Base-by-base conservation (phyloP, 2,113 vertebrate genomes). In the Nesogale talazaci region DNA sequence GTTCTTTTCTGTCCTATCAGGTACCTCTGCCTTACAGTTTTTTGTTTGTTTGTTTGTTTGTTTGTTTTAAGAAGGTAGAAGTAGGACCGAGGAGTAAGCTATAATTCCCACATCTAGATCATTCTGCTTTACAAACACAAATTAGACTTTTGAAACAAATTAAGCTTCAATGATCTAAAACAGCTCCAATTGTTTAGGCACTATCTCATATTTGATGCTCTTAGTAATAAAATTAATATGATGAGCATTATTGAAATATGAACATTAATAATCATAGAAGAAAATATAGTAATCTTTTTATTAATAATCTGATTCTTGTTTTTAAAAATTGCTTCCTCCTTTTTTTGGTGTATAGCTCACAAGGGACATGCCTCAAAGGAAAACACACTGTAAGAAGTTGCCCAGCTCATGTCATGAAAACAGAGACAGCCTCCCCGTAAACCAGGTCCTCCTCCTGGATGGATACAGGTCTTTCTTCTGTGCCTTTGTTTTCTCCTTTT, bases 241-340 rank as follows among this genome's bases (percentile, higher is more conserved):
- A 72, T 56, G 23, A 3, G 34, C 76, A 63, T 8, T 36, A 84
- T 1, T 23, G 27, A 95, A 82, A 82, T 83, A 20, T 19, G 16
- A 59, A 38, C 59, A 72, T 83, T 57, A 29, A 56, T 52, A 34
- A 29, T 75, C 19, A 75, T 75, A 79, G 89, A 79, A 65, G 17
- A 63, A 23, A 85, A 89, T 23, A 8, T n/a, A 46, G 82, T 83
- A 56, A 8, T 83, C 56, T 88, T 86, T 69, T 85, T 86, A 91
- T 8, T 46, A 57, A 52, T 2, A 78, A 16, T 25, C 38, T 42
- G 56, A 56, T 27, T 92, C 40, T 90, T 95, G 5, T 52, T 52
- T 52, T 52, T 46, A 6, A 46, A 46, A 52, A 52, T 52, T 5
- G 46, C 14, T 52, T 52, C 46, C 14, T 52, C 46, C 46, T 10